Percentiles rank a stretch among this genome's conserved stretches.
phyloP scores from a whole-genome alignment of 2,888 invertebrate species.

The Microchrysa polita region DNA sequence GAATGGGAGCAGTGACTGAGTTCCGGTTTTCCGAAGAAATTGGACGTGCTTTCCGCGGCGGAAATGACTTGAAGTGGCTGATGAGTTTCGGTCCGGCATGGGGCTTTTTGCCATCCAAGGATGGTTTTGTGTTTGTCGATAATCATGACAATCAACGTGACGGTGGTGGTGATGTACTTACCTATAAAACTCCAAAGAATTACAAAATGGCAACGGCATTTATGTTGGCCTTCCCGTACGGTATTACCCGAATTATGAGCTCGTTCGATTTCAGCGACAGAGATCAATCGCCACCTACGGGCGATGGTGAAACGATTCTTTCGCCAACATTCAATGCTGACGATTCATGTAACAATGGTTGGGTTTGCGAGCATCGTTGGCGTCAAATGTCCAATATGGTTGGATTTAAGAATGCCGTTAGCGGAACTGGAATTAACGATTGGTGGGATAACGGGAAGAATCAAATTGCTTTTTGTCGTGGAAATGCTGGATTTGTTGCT shows the following conservation, averaged over 20 bases:
- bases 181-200: conserved; percentile 72
- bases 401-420: conserved; percentile 76
- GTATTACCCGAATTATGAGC: conserved; percentile 84
- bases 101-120: conserved; percentile 70
- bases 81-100: conserved; percentile 73
- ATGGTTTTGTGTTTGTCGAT: conserved; percentile 82
- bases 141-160: conserved; percentile 93
- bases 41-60: conserved; percentile 68
- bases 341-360: conserved; percentile 74
- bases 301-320: conserved; percentile 69
- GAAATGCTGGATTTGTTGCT: conserved; percentile 77
- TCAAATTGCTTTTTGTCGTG: conserved; percentile 88
- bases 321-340: conserved; percentile 75
- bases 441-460: conserved; percentile 87
- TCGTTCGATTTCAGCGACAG: conserved; percentile 76
- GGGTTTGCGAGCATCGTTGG: conserved; percentile 90
- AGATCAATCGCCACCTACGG: conserved; percentile 73
- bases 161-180: conserved; percentile 68
- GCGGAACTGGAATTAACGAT: conserved; percentile 67
- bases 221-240: conserved; percentile 87
- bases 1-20: conserved; percentile 78
- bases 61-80: conserved; percentile 73
- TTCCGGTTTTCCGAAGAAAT: conserved; percentile 67
- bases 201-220: conserved; percentile 87
- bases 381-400: conserved; percentile 83